phyloP scores from a whole-genome alignment of 2,888 invertebrate species.

The Lithophane leautieri region DNA sequence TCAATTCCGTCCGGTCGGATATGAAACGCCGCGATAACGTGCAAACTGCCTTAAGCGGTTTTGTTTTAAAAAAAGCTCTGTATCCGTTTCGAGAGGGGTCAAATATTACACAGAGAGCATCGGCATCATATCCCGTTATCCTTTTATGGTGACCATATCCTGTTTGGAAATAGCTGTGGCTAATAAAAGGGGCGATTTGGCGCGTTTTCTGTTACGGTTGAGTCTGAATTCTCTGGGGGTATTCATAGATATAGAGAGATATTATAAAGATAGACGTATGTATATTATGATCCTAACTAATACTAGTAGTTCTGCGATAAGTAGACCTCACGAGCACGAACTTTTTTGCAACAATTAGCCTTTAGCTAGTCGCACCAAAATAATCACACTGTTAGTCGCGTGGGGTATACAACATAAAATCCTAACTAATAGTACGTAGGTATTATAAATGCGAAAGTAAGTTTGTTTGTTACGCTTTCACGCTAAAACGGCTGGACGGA shows the following conservation, averaged over 20 bases:
- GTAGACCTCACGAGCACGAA: no score
- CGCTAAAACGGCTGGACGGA: no score
- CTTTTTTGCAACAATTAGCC: no score
- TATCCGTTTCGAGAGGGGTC: conserved; percentile 32
- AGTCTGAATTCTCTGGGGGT: not conserved
- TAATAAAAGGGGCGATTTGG: conserved; percentile 27
- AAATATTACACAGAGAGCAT: conserved; percentile 48
- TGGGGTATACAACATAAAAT: no score
- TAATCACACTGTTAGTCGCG: no score
- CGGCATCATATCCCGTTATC: conserved; percentile 17
- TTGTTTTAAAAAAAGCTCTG: conserved; percentile 47
- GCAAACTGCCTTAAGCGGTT: conserved; percentile 32
- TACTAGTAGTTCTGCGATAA: no score
- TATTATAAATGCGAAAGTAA: no score
- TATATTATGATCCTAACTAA: not conserved
- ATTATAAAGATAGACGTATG: not conserved
- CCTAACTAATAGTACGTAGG: no score
- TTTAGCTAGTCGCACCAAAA: no score
- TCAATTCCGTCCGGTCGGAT: conserved; percentile 35
- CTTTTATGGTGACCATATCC: conserved; percentile 56
- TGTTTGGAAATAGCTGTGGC: conserved; percentile 37
- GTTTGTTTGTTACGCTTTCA: no score
- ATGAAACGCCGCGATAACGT: conserved; percentile 40
- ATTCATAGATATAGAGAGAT: not conserved
- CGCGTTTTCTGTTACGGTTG: not conserved